Evolutionary conservation across 2,888 invertebrate genomes (phyloP), one percentile per base, ranked within the genome.

Genomic region (Agrochola litura): DNA sequence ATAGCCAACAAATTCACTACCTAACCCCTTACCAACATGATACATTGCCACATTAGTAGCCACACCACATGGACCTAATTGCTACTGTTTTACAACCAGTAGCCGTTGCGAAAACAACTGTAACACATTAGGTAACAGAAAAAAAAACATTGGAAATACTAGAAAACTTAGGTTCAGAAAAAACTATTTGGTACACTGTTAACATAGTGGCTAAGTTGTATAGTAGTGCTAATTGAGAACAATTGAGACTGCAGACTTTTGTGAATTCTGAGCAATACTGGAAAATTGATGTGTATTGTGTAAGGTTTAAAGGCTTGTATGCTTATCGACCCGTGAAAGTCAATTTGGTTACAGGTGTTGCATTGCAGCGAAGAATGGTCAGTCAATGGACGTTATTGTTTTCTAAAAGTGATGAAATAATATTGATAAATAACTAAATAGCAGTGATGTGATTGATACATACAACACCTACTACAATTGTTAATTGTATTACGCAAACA

Each of bases 31-130:
- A 41, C 56, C 49, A 58, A 67, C 69, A 41, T 61, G 76, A 84
- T 30, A 8, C 65, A 77, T 81, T 72, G 46, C 65, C 43, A 69
- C 85, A 85, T 85, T 77, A 77, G 67, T 12, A 81, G 2, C 52
- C 78, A 64, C 63, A 82, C 83, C 73, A 79, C 83, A 82, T 74
- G 67, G 58, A 85, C 72, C 74, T 85, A 85, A 82, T 85, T 85
- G 68, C 76, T 66, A 25, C 78, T 70, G 82, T 77, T 81, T 85
- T 60, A 58, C 73, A 79, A 76, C 58, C 73, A 76, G 76, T 65
- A 30, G 30, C 56, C 16, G 67, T 82, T 82, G 67, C 68, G 68
- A 84, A 72, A 80, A 37, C 49, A 16, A 56, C 70, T 83, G 85
- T 81, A 77, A 81, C 25, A 41, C 37, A 43, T 77, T 81, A 65